Base-by-base conservation (phyloP, 2,797 vertebrate species). In the Poecilia wingei region DNA sequence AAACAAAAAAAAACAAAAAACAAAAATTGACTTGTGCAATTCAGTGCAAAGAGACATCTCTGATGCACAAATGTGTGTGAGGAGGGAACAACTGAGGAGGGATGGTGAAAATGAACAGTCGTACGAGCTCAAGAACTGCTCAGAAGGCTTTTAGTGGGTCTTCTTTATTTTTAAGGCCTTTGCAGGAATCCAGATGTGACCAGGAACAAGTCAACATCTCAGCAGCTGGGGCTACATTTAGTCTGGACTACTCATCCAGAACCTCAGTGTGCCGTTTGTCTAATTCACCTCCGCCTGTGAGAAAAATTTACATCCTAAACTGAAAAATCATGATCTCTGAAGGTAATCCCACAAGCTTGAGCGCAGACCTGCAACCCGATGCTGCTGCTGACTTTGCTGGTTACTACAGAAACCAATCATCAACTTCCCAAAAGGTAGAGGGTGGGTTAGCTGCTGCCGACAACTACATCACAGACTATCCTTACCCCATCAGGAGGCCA, bases 131-230 rank as follows among this genome's bases (percentile, higher is more conserved):
- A 72, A 36, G 43, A 81, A 77, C 43, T 64, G 76, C 47, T 79
- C 7, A 76, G 82, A 92, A 89, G 82, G 86, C 88, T 86, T 64
- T 69, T 46, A 71, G 80, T 36, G 82, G 74, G 72, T 86, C 77
- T 64, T 84, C 51, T 91, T 69, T 78, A 39, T 41, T 41, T 41
- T 83, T 90, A 91, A 94, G 92, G 92, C 92, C 83, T 84, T 78
- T 80, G 77, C 81, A 84, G 73, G 76, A 81, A 78, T 68, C 78
- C 71, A 66, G 68, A 78, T 77, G 76, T 72, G 53, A 82, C 75
- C 74, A 22, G 47, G 72, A 64, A 75, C 2, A 12, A 51, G 36
- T 70, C 66, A 78, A 45, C 49, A 61, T 9, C 4, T 53, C 73
- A 78, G 49, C 72, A 71, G 79, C 81, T 76, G 85, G 76, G 74